Conservation (phyloP, 2,113 vertebrate genomes). For the Bombycilla garrulus region DNA sequence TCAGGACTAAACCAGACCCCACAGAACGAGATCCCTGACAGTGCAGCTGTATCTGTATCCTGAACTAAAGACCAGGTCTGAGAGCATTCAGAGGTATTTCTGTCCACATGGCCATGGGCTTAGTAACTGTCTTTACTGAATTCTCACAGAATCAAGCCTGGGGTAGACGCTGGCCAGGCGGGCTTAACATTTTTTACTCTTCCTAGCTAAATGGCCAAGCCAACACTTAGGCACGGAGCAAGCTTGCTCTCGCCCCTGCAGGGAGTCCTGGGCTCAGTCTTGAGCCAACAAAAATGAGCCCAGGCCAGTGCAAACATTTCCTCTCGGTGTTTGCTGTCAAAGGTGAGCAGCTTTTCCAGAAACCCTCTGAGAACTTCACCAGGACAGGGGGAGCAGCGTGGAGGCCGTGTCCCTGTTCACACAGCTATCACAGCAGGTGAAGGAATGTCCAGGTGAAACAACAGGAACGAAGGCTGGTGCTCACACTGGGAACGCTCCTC, state of each 20-base stretch:
- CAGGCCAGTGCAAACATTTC: background rate
- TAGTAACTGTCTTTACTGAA: background rate
- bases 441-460: background rate
- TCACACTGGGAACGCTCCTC: fast-evolving
- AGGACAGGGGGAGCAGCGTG: background rate
- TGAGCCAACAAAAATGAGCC: background rate
- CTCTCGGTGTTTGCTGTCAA: background rate
- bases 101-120: background rate
- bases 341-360: background rate
- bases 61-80: background rate
- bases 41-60: background rate
- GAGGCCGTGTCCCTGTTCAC: background rate
- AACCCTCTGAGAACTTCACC: background rate
- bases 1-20: background rate
- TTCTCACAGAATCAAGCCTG: background rate
- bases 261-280: background rate
- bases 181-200: background rate
- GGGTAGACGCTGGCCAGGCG: background rate
- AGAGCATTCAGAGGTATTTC: background rate
- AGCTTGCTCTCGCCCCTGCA: background rate
- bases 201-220: background rate
- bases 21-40: background rate
- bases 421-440: background rate
- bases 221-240: fast-evolving
- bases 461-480: fast-evolving